Percentiles rank a stretch among this genome's conserved stretches.
These are phyloP conservation scores for Macrophya alboannulata DNA, from an alignment of 2,888 invertebrate genomes.

Conservation along the genomic window DNA sequence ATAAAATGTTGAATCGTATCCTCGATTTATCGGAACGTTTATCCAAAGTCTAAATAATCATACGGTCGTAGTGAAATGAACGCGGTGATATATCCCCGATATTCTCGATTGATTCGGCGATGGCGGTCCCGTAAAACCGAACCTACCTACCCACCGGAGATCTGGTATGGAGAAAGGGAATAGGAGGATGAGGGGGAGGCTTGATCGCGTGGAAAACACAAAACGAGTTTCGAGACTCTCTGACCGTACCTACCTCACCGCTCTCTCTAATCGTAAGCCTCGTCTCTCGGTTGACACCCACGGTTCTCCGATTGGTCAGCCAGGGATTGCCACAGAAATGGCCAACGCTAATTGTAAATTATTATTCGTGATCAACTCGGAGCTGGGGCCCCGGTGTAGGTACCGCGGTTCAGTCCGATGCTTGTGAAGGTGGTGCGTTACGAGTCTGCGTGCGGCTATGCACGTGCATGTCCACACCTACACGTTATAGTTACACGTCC, in stretches of 20 bases:
- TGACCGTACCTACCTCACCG: not conserved
- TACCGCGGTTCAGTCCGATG: not conserved
- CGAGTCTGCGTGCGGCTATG: not conserved
- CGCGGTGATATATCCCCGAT: not conserved
- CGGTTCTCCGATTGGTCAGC: conserved; percentile 54
- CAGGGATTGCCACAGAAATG: conserved; percentile 41
- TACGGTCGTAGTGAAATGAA: not conserved
- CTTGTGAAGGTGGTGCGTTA: not conserved
- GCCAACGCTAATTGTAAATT: conserved; percentile 56
- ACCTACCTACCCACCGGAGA: not conserved
- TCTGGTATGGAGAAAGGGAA: conserved; percentile 7
- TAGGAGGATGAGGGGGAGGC: conserved; percentile 3
- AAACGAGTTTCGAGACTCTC: conserved; percentile 52
- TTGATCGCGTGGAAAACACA: conserved; percentile 37
- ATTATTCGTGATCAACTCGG: conserved; percentile 54
- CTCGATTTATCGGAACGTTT: not conserved
- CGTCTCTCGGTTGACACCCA: conserved; percentile 54
- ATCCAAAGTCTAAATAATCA: not conserved
- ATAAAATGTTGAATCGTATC: not conserved
- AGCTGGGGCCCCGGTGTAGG: not conserved
- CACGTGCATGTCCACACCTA: not conserved
- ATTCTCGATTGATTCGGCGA: conserved; percentile 26
- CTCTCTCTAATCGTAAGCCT: conserved; percentile 50
- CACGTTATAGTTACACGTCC: not conserved
- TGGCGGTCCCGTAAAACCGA: not conserved